phyloP scores from a whole-genome alignment of 2,888 invertebrate species.

The Morpho achilles region DNA sequence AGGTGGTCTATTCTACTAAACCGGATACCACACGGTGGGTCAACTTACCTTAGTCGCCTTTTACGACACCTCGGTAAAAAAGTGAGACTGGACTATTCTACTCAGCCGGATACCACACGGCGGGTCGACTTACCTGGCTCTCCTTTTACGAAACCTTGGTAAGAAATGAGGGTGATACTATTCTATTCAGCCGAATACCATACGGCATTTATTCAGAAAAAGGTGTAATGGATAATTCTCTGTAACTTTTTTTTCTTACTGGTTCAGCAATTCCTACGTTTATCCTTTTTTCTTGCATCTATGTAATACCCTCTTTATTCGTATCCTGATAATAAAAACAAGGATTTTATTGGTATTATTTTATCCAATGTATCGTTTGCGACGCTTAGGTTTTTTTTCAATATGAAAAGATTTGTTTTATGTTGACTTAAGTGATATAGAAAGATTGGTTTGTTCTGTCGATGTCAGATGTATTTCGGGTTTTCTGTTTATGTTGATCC shows the following conservation, averaged over 20 bases:
- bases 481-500: neutral
- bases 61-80: too few species aligned
- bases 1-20: too few species aligned
- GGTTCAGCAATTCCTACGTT: constrained; percentile 1
- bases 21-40: too few species aligned
- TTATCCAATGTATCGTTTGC: constrained; percentile 6
- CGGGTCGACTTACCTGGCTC: too few species aligned
- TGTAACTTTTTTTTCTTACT: neutral
- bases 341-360: constrained; percentile 16
- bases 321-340: constrained; percentile 8
- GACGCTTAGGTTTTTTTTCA: constrained; percentile 11
- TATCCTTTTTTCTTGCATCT: constrained; percentile 4
- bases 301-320: constrained; percentile 12
- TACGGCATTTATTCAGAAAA: too few species aligned
- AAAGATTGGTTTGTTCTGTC: constrained; percentile 14
- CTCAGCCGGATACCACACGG: too few species aligned
- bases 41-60: too few species aligned
- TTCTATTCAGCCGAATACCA: too few species aligned
- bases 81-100: too few species aligned
- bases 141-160: too few species aligned
- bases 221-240: neutral
- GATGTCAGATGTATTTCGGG: constrained; percentile 2
- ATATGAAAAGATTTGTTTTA: constrained; percentile 15
- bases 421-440: constrained; percentile 15
- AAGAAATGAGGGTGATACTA: too few species aligned